Percentiles rank a stretch among this genome's conserved stretches.
Conservation (phyloP, 2,888 invertebrate species). For the Ectemnius lituratus region DNA sequence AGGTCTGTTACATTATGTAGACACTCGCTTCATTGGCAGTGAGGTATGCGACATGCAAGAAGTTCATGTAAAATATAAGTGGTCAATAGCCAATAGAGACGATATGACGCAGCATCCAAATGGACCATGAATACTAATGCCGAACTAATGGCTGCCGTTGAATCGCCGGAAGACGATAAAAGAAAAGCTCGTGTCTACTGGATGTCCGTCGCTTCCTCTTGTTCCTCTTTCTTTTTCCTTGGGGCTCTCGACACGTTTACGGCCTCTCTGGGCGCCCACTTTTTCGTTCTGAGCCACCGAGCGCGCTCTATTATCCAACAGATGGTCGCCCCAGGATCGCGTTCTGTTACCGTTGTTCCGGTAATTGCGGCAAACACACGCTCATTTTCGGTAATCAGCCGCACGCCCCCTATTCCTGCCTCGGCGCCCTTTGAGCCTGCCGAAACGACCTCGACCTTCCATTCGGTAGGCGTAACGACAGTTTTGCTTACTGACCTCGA, state of each 20-base stretch:
- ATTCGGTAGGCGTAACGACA: conserved; percentile 63
- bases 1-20: neutral
- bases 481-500: conserved; percentile 56
- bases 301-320: conserved; percentile 70
- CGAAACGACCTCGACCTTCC: conserved; percentile 69
- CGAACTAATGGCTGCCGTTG: conserved; percentile 3
- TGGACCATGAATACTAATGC: conserved; percentile 13
- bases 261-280: too few species aligned
- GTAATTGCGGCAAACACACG: conserved; percentile 75
- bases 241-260: too few species aligned
- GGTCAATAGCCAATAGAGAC: conserved; percentile 23
- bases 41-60: neutral
- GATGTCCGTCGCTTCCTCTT: neutral
- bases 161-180: neutral
- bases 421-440: conserved; percentile 71
- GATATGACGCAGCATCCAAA: conserved; percentile 15
- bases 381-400: conserved; percentile 72
- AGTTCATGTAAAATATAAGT: too few species aligned
- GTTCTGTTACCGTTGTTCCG: conserved; percentile 75
- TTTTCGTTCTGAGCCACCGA: conserved; percentile 1
- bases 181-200: neutral
- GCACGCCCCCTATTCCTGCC: conserved; percentile 53
- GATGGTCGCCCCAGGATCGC: conserved; percentile 70
- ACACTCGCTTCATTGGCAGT: neutral
- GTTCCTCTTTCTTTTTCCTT: neutral